Base-by-base conservation (phyloP, 2,113 vertebrate genomes). In the Acanthochromis polyacanthus region DNA sequence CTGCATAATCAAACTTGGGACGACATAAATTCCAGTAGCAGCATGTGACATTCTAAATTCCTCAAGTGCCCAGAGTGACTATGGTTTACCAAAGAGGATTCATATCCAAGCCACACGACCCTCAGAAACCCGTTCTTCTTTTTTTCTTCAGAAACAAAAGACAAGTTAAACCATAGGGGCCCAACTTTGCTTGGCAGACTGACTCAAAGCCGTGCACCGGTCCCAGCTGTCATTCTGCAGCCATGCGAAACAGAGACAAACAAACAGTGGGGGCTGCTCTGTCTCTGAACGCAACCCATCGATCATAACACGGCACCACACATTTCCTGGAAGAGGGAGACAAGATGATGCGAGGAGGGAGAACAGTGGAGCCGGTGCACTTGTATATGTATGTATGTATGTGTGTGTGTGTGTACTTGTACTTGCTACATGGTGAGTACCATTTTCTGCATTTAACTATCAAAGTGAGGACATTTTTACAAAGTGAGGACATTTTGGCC, bases 161-260 rank as follows among this genome's bases (percentile, higher is more conserved):
- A 69, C 0, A 46, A 82, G 32, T 73, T 58, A 64, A 77, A 88
- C 63, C 59, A 48, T 62, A 66, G 38, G 20, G 52, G 50, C 20
- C 40, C 40, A 82, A 85, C 64, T 82, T 84, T 74, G 51, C 32
- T 38, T 78, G 85, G 84, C 84, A 86, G 82, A 63, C 79, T 63
- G 69, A 81, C 56, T 74, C 61, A 64, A 57, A 89, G 68, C 48
- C 78, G 40, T 73, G 63, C 72, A 62, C 25, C 10, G 81, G 91
- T 84, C 84, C 88, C 88, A 88, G 88, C 85, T 91, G 89, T 88
- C 82, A 77, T 60, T 84, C 78, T 68, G 84, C 82, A 92, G 80
- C 85, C 89, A 79, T 87, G 91, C 67, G 79, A 66, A 82, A 88
- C 90, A 48, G 73, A 91, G 75, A 85, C 87, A 88, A 90, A 89